phyloP scores from a whole-genome alignment of 2,888 invertebrate species.

The Gari tellinella region DNA sequence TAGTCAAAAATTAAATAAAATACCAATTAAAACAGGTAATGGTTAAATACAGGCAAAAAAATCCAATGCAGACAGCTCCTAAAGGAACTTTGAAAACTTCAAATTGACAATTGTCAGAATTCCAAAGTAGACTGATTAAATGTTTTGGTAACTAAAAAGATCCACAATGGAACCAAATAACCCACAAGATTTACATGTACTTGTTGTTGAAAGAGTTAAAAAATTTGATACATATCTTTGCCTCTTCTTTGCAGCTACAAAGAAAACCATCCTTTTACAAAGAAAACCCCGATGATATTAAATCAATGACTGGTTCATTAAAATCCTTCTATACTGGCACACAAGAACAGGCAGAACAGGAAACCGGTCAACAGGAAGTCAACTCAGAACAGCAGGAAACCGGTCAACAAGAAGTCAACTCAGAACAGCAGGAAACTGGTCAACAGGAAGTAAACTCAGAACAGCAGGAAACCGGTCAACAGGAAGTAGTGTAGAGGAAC shows the following conservation, averaged over 20 bases:
- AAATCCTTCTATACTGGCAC: slow-evolving; percentile 46
- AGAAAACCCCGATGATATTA: slow-evolving; percentile 69
- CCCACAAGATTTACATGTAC: too few species aligned
- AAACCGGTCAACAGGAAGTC: slow-evolving; percentile 41
- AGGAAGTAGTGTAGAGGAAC: too few species aligned
- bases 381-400: slow-evolving; percentile 18
- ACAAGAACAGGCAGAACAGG: slow-evolving; percentile 33
- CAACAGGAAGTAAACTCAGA: slow-evolving; percentile 40
- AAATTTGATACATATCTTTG: too few species aligned
- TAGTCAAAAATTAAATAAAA: too few species aligned
- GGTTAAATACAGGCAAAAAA: too few species aligned
- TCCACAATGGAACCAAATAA: too few species aligned
- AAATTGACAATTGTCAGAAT: too few species aligned
- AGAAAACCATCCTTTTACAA: slow-evolving; percentile 66
- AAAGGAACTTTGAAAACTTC: background rate
- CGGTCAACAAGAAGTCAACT: slow-evolving; percentile 3
- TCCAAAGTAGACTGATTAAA: too few species aligned
- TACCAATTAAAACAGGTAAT: too few species aligned
- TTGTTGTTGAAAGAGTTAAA: too few species aligned
- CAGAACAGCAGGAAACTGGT: slow-evolving; percentile 17
- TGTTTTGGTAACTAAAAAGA: too few species aligned
- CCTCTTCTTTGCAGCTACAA: slow-evolving; percentile 55
- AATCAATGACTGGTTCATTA: slow-evolving; percentile 50
- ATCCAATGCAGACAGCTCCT: too few species aligned
- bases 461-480: slow-evolving; percentile 19